These are phyloP conservation scores for Ictidomys tridecemlineatus DNA, from an alignment of 2,113 vertebrate genomes.

Conservation along the genomic window DNA sequence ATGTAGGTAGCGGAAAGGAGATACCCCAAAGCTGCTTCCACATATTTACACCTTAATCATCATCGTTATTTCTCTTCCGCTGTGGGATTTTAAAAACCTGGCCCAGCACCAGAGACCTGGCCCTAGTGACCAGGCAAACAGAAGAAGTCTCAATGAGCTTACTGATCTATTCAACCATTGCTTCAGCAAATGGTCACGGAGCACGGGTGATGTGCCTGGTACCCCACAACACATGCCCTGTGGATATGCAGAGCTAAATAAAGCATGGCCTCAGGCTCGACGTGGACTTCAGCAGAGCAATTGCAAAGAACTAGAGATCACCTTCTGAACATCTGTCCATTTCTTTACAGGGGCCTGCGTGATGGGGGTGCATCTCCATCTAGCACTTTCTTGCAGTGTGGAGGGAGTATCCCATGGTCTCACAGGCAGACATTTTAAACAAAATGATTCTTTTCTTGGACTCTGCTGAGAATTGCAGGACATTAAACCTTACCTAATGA, in stretches of 20 bases:
- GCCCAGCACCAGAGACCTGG: fast-evolving
- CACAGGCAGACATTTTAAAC: neutral
- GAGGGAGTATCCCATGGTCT: neutral
- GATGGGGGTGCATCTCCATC: neutral
- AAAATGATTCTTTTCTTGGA: neutral
- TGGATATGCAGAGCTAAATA: neutral
- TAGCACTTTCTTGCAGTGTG: neutral
- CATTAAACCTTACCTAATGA: neutral
- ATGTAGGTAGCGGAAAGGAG: neutral
- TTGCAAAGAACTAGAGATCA: neutral
- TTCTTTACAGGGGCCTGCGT: too few species aligned
- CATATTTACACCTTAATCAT: too few species aligned
- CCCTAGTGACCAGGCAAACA: neutral
- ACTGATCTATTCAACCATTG: neutral
- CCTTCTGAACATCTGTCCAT: neutral
- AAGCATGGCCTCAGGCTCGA: neutral
- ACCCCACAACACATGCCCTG: too few species aligned
- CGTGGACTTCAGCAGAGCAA: neutral
- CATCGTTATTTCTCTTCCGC: neutral
- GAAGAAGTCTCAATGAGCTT: neutral
- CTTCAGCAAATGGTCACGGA: neutral
- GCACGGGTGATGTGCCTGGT: too few species aligned
- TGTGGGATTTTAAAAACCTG: neutral
- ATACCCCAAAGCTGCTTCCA: neutral
- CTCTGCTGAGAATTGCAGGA: neutral